A percentile compares a stretch with the other conserved stretches of the same genome.
phyloP scores from a whole-genome alignment of 2,113 vertebrate species.

The Hypanus sabinus region DNA sequence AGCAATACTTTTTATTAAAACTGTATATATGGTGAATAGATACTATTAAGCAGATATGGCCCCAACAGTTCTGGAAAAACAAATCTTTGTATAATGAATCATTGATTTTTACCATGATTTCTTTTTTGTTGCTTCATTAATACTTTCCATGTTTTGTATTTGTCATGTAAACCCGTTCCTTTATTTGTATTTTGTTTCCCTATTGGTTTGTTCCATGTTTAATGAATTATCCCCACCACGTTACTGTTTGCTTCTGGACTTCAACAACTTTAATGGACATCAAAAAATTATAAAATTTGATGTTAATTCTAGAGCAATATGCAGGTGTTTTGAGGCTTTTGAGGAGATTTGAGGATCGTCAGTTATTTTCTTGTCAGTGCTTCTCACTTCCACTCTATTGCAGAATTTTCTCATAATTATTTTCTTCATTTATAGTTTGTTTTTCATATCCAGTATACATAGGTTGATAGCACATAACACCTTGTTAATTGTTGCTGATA shows the following conservation, averaged over 20 bases:
- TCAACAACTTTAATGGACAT: not conserved
- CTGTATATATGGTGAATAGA: not conserved
- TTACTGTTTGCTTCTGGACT: not conserved
- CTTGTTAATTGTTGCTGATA: not conserved
- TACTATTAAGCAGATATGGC: not conserved
- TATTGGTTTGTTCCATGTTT: not conserved
- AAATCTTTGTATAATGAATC: not conserved
- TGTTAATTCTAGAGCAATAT: not conserved
- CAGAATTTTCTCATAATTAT: not conserved
- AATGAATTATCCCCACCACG: not conserved
- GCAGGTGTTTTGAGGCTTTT: not conserved
- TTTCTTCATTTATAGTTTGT: slow-evolving; percentile 3
- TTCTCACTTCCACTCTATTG: not conserved
- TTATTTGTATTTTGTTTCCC: not conserved
- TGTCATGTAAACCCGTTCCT: not conserved
- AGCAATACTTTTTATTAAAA: not conserved
- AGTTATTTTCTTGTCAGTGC: not conserved
- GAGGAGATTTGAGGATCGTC: not conserved
- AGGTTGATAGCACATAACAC: not conserved
- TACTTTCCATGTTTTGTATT: not conserved
- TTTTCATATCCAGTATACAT: not conserved
- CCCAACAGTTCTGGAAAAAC: not conserved
- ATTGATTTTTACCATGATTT: not conserved
- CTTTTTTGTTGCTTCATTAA: not conserved
- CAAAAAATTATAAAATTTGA: not conserved